Percentiles rank a stretch among this genome's conserved stretches.
These are phyloP conservation scores for Dryobotodes eremita DNA, from an alignment of 2,888 invertebrate species.

Conservation along the genomic window DNA sequence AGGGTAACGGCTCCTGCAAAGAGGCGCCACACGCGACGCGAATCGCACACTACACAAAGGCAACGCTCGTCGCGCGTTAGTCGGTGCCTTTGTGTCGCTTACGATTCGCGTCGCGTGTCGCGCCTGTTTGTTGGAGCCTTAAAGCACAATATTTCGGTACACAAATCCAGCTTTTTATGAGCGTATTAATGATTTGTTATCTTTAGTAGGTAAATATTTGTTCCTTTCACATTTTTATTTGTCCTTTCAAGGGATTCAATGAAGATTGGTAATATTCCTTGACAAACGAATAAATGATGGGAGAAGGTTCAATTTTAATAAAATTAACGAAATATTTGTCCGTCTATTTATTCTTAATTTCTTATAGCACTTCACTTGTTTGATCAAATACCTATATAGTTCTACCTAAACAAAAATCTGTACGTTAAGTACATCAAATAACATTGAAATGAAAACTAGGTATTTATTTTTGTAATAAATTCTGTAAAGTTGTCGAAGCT, in stretches of 20 bases:
- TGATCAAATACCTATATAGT: neutral
- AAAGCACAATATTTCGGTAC: constrained; percentile 6
- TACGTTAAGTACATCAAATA: neutral
- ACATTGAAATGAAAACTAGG: constrained; percentile 18
- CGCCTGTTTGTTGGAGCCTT: no score
- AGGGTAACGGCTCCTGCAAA: neutral
- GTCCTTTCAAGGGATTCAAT: neutral
- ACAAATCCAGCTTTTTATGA: constrained; percentile 31
- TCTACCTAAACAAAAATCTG: neutral
- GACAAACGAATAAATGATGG: neutral
- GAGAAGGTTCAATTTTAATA: neutral
- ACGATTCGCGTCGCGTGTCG: no score
- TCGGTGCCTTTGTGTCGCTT: no score
- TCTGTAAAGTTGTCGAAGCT: constrained; percentile 24
- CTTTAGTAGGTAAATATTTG: constrained; percentile 5
- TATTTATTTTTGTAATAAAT: constrained; percentile 23
- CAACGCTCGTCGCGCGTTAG: no score
- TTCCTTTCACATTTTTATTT: neutral
- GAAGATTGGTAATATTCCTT: neutral
- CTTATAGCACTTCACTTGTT: neutral
- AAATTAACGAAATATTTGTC: neutral
- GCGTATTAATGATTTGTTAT: neutral
- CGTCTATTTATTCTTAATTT: neutral
- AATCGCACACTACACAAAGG: no score
- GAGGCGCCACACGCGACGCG: no score